Evolutionary conservation across 1,140 invertebrate genomes (phyloP), one percentile per base, ranked within the genome.

Genomic region (Pectinophora gossypiella): DNA sequence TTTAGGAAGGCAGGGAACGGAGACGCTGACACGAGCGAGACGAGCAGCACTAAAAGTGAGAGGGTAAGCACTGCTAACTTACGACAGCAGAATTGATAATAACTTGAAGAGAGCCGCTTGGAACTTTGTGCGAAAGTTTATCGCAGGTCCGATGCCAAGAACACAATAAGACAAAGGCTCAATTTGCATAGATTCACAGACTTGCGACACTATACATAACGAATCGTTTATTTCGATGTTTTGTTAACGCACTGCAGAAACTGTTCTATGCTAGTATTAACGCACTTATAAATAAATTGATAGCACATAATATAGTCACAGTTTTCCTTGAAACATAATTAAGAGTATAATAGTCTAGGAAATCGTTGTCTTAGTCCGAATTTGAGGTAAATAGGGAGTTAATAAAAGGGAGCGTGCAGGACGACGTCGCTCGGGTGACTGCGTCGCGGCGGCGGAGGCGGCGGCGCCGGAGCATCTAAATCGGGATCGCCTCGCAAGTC

Each of bases 381-480:
- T 32, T 32, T 9, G 27, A 9, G 27, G n/a, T 9, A 32, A 32
- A n/a, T 12, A 2, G 6, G 27, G 27, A 32, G 27, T 32, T 32
- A 32, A 32, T 32, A 61, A 63, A 68, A 57, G 72, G 68, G 70
- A 73, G 80, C 77, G 76, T 72, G 70, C 77, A 69, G 71, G 72
- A 72, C 78, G 69, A 78, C 73, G 75, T 74, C 73, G 77, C 68
- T 72, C 74, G 72, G 72, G 74, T 76, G 72, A 86, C 80, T 84
- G 85, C 76, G 80, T 76, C 74, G 75, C 72, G 69, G 67, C 81
- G 74, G 70, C 66, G 61, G 56, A 63, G 81, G 67, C 63, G 78
- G 63, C 69, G 73, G 72, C 80, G 81, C 79, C 73, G 76, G 79
- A 71, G 76, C 80, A 84, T 78, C 80, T 86, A 85, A 86, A 83